Evolutionary conservation across 1,140 invertebrate species (phyloP).

Genomic region (Saccostrea glomerata): DNA sequence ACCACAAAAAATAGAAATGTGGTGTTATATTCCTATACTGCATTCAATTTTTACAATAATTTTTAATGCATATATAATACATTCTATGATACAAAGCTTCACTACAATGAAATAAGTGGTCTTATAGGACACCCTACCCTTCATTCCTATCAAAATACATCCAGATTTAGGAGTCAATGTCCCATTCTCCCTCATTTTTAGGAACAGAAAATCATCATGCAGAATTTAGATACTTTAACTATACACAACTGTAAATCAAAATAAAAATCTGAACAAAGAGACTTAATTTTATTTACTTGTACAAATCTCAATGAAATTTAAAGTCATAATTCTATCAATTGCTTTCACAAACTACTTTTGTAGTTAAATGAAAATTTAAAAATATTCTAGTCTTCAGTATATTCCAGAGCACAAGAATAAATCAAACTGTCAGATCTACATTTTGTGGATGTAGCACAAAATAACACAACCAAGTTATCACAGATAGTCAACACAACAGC

Average conservation of each 20-base stretch:
- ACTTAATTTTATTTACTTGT: not conserved
- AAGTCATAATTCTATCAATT: not conserved
- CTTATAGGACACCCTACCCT: too few relatives aligned
- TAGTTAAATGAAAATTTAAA: slow-evolving; percentile 1
- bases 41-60: not conserved
- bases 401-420: not conserved
- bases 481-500: not conserved
- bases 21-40: not conserved
- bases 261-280: not conserved
- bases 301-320: not conserved
- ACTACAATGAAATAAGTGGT: too few relatives aligned
- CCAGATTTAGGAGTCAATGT: too few relatives aligned
- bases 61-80: too few relatives aligned
- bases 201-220: too few relatives aligned
- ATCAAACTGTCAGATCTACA: not conserved
- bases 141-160: too few relatives aligned
- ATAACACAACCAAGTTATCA: not conserved
- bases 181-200: too few relatives aligned
- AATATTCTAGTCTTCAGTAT: not conserved
- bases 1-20: not conserved
- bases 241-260: not conserved
- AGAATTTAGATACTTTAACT: too few relatives aligned
- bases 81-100: too few relatives aligned
- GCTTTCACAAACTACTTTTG: not conserved
- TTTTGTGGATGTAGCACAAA: slow-evolving; percentile 3